Base-by-base conservation (phyloP, 2,113 vertebrate genomes). In the Propithecus coquereli region DNA sequence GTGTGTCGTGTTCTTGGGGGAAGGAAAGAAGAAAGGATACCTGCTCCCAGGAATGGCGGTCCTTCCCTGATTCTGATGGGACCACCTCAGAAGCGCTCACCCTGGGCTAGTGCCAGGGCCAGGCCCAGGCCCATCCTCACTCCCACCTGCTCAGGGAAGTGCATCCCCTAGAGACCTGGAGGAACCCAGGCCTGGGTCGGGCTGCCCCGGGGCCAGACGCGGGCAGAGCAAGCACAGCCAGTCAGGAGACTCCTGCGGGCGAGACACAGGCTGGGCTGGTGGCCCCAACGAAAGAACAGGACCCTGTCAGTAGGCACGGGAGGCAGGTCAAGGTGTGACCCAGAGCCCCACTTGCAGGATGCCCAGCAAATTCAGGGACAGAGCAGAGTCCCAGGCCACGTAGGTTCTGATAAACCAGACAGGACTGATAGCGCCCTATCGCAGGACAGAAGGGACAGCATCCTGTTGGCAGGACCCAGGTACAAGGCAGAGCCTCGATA, bases 371-470 rank as follows among this genome's bases (percentile, higher is more conserved):
- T 45, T 3, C 37, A 13, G 30, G 25, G 30, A 2, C 30, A 6
- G 11, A 14, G 25, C 34, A 30, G 74, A 10, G 25, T 1, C 9
- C 79, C 82, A n/a, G 54, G 43, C 74, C 57, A 25, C 3, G 0
- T 1, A 52, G 20, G 47, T 22, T 43, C 63, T 65, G 32, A 20
- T 43, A 30, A 66, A 17, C 43, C 50, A 61, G 50, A 52, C 34
- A 3, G 2, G 17, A 37, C 17, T 6, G 40, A 40, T 2, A 5
- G 37, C 2, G 0, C 0, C 32, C 45, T 9, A 18, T 40, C 16
- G 0, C 47, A 37, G 43, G 65, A 23, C 34, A 2, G 8, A n/a
- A 68, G 37, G 45, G n/a, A 40, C 8, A 0, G 30, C 0, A 16
- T 59, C 13, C 40, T 5, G 22, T 9, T 17, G 27, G n/a, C 20